Base-by-base conservation (phyloP, 2,888 invertebrate species). In the Ischnus inquisitorius region DNA sequence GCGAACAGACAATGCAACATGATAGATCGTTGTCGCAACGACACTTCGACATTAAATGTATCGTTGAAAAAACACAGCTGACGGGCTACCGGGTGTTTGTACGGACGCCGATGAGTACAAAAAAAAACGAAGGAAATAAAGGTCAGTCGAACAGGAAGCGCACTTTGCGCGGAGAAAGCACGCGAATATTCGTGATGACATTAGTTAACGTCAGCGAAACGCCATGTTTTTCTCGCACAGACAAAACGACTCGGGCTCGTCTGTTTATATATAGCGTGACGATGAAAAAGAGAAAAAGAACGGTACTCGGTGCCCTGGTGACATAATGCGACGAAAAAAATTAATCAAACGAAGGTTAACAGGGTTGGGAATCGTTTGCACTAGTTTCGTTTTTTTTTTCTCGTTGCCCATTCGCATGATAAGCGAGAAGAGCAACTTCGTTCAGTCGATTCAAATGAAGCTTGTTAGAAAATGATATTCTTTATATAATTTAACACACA, bases 21-120 rank as follows among this genome's bases (percentile, higher is more conserved):
- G 39, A 65, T 22, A n/a, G n/a, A 57, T 72, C 43, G 19, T 14
- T 65, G 57, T 54, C 72, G 79, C 71, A 39, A 74, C 71, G 51
- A 74, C 57, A 60, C 25, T 51, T 67, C 43, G 57, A 46, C 65
- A 48, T 25, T 46, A 28, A 41, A 54, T 60, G 46, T 34, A 34
- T 43, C 19, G 57, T 25, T 10, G 22, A 46, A 39, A 60, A 25
- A 68, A 71, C 16, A 48, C 67, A 43, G 72, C 57, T 10, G 57
- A 46, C 46, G 14, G 12, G 3, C 5, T 5, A 34, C 57, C 22
- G 19, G 64, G 19, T 41, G 3, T 43, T 65, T 12, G 41, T 43
- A 43, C 12, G 22, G 64, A 51, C 64, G 39, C 25, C 5, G 19
- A 51, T 4, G 54, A 34, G 41, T 64, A n/a, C n/a, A 16, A 64